A percentile compares a stretch with the other conserved stretches of the same genome.
phyloP scores from a whole-genome alignment of 2,797 vertebrate species.

The Caiman crocodilus region DNA sequence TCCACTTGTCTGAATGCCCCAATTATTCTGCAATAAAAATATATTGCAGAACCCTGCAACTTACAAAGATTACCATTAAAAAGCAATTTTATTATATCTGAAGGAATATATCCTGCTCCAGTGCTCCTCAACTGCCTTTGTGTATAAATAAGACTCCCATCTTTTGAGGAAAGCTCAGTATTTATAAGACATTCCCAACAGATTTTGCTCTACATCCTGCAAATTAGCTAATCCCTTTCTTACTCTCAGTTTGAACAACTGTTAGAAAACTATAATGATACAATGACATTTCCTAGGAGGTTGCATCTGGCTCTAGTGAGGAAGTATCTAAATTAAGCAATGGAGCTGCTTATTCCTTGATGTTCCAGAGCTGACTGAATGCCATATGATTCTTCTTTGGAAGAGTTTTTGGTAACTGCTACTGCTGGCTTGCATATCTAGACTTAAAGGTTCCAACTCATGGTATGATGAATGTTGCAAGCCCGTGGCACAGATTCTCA shows the following conservation, averaged over 20 bases:
- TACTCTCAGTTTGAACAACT: neutral
- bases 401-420: neutral
- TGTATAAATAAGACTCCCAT: neutral
- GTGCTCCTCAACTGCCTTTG: neutral
- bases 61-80: neutral
- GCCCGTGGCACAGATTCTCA: neutral
- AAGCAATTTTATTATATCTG: neutral
- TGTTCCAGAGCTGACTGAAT: neutral
- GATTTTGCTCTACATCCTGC: neutral
- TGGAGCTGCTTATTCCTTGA: fast-evolving
- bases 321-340: conserved; percentile 17
- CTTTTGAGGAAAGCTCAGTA: neutral
- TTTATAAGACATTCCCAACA: neutral
- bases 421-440: neutral
- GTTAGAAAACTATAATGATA: neutral
- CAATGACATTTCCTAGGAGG: neutral
- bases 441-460: neutral
- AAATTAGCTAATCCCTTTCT: neutral
- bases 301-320: neutral
- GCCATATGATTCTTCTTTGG: neutral
- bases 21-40: neutral
- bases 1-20: neutral
- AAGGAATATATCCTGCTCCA: neutral
- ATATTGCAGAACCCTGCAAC: neutral
- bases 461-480: neutral